phyloP scores from a whole-genome alignment of 2,113 vertebrate species.

The Anguilla japonica region DNA sequence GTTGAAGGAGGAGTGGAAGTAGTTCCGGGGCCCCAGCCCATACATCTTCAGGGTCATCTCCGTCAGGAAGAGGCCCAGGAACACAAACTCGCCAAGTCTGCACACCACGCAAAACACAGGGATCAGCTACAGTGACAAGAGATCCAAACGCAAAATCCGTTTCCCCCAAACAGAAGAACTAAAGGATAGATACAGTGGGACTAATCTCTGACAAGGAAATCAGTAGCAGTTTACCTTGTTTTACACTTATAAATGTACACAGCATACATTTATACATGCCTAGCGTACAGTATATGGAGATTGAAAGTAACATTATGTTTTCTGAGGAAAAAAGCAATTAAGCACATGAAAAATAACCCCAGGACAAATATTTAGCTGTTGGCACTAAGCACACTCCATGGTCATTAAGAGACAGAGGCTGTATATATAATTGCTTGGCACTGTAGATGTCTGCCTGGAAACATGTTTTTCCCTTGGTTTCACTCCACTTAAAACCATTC shows the following conservation, averaged over 20 bases:
- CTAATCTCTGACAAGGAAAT: neutral
- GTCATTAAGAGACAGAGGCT: neutral
- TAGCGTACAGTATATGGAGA: neutral
- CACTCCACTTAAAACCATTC: neutral
- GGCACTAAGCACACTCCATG: neutral
- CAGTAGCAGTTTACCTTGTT: neutral
- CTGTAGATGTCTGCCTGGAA: neutral
- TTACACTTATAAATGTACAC: neutral
- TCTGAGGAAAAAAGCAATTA: neutral
- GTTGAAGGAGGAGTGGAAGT: constrained; percentile 98
- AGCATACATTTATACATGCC: neutral
- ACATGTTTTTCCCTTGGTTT: neutral
- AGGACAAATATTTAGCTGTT: neutral
- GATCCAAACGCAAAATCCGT: neutral
- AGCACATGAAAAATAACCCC: neutral
- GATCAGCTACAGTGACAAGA: neutral
- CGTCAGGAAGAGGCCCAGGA: constrained; percentile 91
- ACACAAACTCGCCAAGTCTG: constrained; percentile 98
- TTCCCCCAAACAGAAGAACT: neutral
- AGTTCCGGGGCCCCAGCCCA: constrained; percentile 88
- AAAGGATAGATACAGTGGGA: neutral
- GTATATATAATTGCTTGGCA: neutral
- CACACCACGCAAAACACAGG: constrained; percentile 30
- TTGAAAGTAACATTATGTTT: neutral
- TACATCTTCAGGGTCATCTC: constrained; percentile 99